Evolutionary conservation across 2,113 vertebrate genomes (phyloP).

Genomic region (Dromiciops gliroides): DNA sequence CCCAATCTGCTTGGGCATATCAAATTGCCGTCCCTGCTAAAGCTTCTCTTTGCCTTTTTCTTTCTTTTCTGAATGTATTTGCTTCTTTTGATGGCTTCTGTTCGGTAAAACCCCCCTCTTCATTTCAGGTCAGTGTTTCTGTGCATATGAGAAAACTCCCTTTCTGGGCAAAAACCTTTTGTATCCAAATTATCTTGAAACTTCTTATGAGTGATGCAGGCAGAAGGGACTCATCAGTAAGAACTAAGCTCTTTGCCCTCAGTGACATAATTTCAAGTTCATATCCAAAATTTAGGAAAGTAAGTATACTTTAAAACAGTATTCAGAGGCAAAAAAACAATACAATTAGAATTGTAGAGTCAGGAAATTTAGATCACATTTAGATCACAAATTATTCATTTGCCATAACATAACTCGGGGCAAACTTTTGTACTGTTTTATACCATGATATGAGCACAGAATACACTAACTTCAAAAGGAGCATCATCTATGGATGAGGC

Average conservation of each 20-base stretch:
- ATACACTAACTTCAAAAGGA: neutral
- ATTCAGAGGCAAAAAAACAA: neutral
- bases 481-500: neutral
- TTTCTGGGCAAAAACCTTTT: constrained; percentile 39
- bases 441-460: neutral
- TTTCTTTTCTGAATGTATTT: constrained; percentile 44
- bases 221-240: constrained; percentile 56
- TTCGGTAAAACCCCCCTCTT: constrained; percentile 49
- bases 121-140: constrained; percentile 58
- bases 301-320: constrained; percentile 11
- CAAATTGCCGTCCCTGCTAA: constrained; percentile 67
- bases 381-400: neutral
- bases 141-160: constrained; percentile 66
- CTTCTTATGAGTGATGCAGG: constrained; percentile 60
- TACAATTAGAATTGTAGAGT: neutral
- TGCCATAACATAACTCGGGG: neutral
- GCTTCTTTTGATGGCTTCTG: constrained; percentile 55
- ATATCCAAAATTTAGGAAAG: constrained; percentile 26
- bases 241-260: constrained; percentile 56
- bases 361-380: neutral
- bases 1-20: constrained; percentile 60
- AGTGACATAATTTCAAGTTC: constrained; percentile 61
- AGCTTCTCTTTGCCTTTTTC: neutral
- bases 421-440: constrained; percentile 21
- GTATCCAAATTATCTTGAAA: constrained; percentile 19